phyloP scores from a whole-genome alignment of 2,113 vertebrate species.

The Haemorhous mexicanus region DNA sequence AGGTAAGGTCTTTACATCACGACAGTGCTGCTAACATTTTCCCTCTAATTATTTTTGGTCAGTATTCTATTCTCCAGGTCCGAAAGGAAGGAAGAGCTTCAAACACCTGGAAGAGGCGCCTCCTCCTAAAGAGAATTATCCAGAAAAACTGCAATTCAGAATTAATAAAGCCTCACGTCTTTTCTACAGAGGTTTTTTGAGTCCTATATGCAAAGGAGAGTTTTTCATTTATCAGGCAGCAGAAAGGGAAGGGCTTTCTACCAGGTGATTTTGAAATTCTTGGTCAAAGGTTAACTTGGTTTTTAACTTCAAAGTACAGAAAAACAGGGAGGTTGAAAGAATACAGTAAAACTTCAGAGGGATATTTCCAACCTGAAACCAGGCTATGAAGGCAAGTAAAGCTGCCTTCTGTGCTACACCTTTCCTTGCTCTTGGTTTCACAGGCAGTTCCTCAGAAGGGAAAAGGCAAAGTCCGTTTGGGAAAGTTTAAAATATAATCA shows the following conservation, averaged over 20 bases:
- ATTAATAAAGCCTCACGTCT: background rate
- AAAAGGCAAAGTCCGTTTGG: background rate
- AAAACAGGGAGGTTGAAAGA: slow-evolving; percentile 10
- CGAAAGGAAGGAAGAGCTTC: background rate
- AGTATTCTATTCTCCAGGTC: background rate
- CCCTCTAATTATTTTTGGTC: background rate
- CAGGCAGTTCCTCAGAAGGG: background rate
- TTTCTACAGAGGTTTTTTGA: background rate
- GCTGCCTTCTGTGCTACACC: background rate
- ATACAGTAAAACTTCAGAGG: background rate
- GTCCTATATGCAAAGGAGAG: background rate
- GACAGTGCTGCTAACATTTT: accelerated
- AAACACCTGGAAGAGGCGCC: background rate
- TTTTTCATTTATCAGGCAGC: slow-evolving; percentile 2
- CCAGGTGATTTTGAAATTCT: slow-evolving; percentile 37
- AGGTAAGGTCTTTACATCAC: background rate
- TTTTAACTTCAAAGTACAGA: slow-evolving; percentile 51
- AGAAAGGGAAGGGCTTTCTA: slow-evolving; percentile 23
- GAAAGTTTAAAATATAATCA: slow-evolving; percentile 8
- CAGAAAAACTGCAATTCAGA: background rate
- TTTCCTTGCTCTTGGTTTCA: background rate
- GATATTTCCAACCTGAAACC: background rate
- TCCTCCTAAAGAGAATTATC: background rate
- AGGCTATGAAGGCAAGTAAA: background rate
- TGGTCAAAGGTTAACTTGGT: slow-evolving; percentile 42